phyloP scores from a whole-genome alignment of 2,888 invertebrate genomes.

The Pachymerium ferrugineum region DNA sequence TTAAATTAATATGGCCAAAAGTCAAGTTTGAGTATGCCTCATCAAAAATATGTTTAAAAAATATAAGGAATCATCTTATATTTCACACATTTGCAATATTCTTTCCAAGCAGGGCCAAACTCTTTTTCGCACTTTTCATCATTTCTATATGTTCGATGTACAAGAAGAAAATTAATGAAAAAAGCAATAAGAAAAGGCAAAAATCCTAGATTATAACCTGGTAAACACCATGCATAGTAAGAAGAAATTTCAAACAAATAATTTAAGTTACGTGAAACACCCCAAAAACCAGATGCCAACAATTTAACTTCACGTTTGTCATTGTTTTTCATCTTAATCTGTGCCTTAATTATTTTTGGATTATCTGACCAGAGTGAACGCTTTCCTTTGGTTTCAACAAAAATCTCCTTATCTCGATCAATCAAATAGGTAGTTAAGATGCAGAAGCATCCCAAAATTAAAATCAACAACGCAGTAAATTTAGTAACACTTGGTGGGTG shows the following conservation, averaged over 20 bases:
- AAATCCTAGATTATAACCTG: constrained; percentile 47
- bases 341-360: constrained; percentile 47
- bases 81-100: constrained; percentile 53
- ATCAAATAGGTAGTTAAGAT: constrained; percentile 53
- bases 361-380: constrained; percentile 46
- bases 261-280: constrained; percentile 56
- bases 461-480: constrained; percentile 42
- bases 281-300: constrained; percentile 58
- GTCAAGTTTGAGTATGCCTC: too few relatives aligned
- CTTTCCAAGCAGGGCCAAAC: constrained; percentile 54
- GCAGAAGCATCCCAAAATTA: constrained; percentile 45
- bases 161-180: constrained; percentile 50
- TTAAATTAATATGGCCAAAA: too few relatives aligned
- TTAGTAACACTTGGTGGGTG: constrained; percentile 42
- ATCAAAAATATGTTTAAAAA: constrained; percentile 48
- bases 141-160: constrained; percentile 54
- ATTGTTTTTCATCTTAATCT: constrained; percentile 46
- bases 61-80: constrained; percentile 55
- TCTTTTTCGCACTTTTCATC: constrained; percentile 55
- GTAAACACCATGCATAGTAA: constrained; percentile 52
- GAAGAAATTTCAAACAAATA: constrained; percentile 55
- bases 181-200: constrained; percentile 53
- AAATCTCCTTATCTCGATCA: constrained; percentile 53
- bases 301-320: constrained; percentile 47
- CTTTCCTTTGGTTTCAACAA: constrained; percentile 46